Base-by-base conservation (phyloP, 2,113 vertebrate species). In the Tor tambroides region DNA sequence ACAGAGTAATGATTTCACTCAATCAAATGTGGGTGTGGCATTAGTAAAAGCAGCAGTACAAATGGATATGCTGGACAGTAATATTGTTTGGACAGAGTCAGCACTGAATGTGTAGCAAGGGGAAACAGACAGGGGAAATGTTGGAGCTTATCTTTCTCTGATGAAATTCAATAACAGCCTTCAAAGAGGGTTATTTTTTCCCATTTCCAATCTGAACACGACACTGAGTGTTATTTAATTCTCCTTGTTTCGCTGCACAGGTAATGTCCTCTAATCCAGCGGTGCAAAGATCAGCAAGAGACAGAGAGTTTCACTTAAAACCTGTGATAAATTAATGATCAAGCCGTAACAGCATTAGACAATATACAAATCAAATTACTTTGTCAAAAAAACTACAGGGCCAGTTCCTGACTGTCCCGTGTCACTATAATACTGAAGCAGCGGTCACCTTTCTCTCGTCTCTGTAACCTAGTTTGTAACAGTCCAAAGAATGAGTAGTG, bases 251-350 rank as follows among this genome's bases (percentile, higher is more conserved):
- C 82, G 80, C 81, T 91, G 90, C 93, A 91, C 91, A 92, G 91
- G 83, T 93, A 94, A 94, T 94, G 90, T 90, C 86, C 88, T 87
- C 90, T 94, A 93, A 94, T 93, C 91, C 90, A 32, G 54, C 82
- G 81, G 74, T 28, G 23, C 54, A 54, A 54, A 38, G 59, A 46
- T 65, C 74, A 82, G 87, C 7, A 86, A 15, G 51, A 87, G 76
- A 28, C 65, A 75, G 65, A 28, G 85, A 85, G 89, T 83, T 84
- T 87, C 65, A 87, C 63, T 41, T 56, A 72, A 69, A 38, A 80
- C 21, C 49, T 71, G 78, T 54, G 41, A 81, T 80, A 81, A 71
- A 71, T 71, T 17, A 56, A 84, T 74, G 4, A 84, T 74, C 67
- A 30, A 54, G 67, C 7, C 4, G 1, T 69, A 46, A 82, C 43